phyloP scores from a whole-genome alignment of 2,888 invertebrate species.

The Cephus runcator region DNA sequence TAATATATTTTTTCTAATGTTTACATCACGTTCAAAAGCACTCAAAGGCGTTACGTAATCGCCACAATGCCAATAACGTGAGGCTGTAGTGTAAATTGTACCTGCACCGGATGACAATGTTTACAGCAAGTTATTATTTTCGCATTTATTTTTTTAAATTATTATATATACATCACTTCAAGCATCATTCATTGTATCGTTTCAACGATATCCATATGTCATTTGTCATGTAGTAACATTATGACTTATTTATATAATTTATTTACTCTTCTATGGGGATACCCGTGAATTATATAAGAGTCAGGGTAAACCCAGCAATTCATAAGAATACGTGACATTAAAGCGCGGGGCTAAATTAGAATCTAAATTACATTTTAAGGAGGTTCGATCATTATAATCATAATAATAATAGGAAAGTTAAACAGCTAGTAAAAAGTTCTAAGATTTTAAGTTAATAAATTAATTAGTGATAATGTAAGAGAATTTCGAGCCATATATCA shows the following conservation, averaged over 20 bases:
- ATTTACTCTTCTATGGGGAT: background rate
- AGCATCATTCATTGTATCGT: background rate
- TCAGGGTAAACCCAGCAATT: background rate
- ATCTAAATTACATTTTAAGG: background rate
- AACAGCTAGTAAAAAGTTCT: background rate
- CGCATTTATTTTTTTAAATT: background rate
- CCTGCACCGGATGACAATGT: background rate
- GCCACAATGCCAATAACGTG: background rate
- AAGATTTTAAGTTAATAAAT: background rate
- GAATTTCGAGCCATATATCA: background rate
- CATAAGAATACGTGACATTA: background rate
- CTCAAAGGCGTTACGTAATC: background rate
- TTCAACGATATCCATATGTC: background rate
- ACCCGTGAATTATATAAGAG: background rate
- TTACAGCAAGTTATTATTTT: background rate
- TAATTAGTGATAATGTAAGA: background rate
- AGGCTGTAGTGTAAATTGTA: background rate
- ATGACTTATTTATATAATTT: background rate
- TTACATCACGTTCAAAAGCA: background rate
- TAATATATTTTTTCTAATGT: background rate
- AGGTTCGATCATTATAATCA: background rate
- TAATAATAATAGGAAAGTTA: background rate
- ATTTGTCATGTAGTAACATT: background rate
- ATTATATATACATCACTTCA: background rate
- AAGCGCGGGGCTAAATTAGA: background rate